These are phyloP conservation scores for Parnassius mnemosyne DNA, from an alignment of 2,888 invertebrate species.

Conservation along the genomic window DNA sequence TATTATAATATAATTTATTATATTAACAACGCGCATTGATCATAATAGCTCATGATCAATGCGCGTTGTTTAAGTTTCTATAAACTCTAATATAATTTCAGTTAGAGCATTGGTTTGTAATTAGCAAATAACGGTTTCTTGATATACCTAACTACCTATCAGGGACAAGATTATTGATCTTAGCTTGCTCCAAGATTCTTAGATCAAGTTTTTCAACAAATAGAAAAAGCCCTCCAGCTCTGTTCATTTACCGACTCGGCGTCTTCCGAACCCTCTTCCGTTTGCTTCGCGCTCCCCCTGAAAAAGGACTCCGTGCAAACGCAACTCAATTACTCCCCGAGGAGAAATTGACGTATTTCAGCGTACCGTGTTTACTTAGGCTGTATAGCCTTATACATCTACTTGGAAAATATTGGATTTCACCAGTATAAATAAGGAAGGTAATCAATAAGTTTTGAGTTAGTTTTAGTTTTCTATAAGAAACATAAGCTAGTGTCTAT, in stretches of 20 bases:
- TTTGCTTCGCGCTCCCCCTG: constrained; percentile 1
- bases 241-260: constrained; percentile 6
- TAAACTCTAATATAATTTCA: too few species aligned
- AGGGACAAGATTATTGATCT: constrained; percentile 2
- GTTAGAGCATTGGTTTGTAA: too few species aligned
- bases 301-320: constrained; percentile 16
- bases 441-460: too few species aligned
- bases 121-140: too few species aligned
- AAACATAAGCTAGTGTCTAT: too few species aligned
- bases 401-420: not conserved
- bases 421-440: too few species aligned
- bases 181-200: too few species aligned
- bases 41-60: too few species aligned
- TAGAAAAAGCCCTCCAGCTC: constrained; percentile 4
- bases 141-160: not conserved
- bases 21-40: too few species aligned
- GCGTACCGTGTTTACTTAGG: not conserved
- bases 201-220: not conserved
- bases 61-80: too few species aligned
- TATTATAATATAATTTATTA: too few species aligned
- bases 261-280: constrained; percentile 1
- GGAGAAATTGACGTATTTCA: constrained; percentile 23
- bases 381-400: not conserved
- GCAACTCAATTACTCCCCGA: constrained; percentile 22
- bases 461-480: too few species aligned